Evolutionary conservation across 2,113 vertebrate species (phyloP), one percentile per base, ranked within the genome.

Genomic region (Aldabrachelys gigantea): DNA sequence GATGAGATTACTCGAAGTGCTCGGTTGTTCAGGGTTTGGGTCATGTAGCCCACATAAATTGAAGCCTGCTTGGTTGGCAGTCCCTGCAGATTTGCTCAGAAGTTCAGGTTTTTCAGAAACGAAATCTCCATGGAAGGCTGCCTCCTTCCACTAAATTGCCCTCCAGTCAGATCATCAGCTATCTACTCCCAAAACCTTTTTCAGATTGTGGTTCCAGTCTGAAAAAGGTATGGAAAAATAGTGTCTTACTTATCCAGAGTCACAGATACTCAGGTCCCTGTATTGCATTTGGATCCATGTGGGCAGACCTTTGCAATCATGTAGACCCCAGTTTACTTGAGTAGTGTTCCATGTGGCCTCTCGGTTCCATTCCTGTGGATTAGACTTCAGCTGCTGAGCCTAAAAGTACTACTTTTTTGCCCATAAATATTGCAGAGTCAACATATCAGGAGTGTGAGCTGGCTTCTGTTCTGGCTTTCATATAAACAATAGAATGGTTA

Each of bases 331-430:
- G 21, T 21, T 72, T 38, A 41, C 10, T 72, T 76, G 38, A 44
- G 6, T 22, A 44, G 72, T 22, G 22, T 44, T 57, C 14, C 22
- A 10, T 1, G 0, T 47, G n/a, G 6, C 13, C 4, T 4, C 1
- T 3, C 29, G 24, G 47, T 1, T 54, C 11, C 0, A 0, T 72
- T 49, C 38, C 3, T 56, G 7, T 72, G 41, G 38, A 1, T 27
- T 53, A 90, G 21, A 41, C 2, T 27, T 80, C 82, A n/a, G 24
- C 14, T 3, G 2, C 19, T 38, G 29, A 12, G 25, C 4, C 2
- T 47, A 24, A 50, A 94, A 69, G 0, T 78, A 59, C 35, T 17
- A 2, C 3, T 24, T 17, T 76, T 89, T 76, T 35, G 8, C 65
- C 27, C 80, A 22, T 35, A 11, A 54, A 38, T 49, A n/a, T 44